phyloP scores from a whole-genome alignment of 2,113 vertebrate species.

The western clawed frog (Xenopus tropicalis) region DNA sequence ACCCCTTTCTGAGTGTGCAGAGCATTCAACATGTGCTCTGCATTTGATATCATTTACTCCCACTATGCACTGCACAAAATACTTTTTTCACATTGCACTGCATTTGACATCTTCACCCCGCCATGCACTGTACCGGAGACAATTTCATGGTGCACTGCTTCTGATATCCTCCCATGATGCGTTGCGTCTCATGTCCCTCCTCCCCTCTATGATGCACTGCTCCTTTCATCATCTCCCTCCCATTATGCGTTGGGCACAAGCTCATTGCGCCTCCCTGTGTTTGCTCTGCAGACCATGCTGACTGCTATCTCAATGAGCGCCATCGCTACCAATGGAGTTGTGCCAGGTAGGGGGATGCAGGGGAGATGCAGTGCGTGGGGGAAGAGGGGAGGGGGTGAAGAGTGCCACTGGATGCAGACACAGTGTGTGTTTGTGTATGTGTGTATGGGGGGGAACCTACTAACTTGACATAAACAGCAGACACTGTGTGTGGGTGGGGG shows the following conservation, averaged over 20 bases:
- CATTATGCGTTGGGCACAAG: constrained; percentile 40
- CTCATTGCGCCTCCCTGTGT: constrained; percentile 45
- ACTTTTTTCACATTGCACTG: constrained; percentile 33
- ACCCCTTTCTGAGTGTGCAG: constrained; percentile 9
- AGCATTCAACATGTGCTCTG: constrained; percentile 9
- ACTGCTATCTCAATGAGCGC: constrained; percentile 99
- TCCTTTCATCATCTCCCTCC: constrained; percentile 42
- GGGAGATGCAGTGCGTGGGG: constrained; percentile 42
- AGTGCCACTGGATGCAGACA: constrained; percentile 34
- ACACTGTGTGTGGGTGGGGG: constrained; percentile 10
- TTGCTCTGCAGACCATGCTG: constrained; percentile 87
- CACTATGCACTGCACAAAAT: constrained; percentile 35
- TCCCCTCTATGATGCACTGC: constrained; percentile 38
- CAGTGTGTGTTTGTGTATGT: constrained; percentile 28
- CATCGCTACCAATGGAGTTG: constrained; percentile 96
- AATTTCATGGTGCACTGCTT: constrained; percentile 42
- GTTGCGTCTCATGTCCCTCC: constrained; percentile 41
- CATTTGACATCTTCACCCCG: constrained; percentile 40
- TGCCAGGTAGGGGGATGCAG: constrained; percentile 80
- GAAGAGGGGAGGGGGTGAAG: constrained; percentile 17
- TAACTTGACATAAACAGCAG: constrained; percentile 6
- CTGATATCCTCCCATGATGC: constrained; percentile 40
- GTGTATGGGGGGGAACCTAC: not conserved
- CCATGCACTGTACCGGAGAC: constrained; percentile 44
- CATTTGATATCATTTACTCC: constrained; percentile 39